Evolutionary conservation across 30 jellyfish, hydroid and myxozoan species (phyloP), one percentile per base, ranked within the genome.

Genomic region (Catostylus mosaicus): DNA sequence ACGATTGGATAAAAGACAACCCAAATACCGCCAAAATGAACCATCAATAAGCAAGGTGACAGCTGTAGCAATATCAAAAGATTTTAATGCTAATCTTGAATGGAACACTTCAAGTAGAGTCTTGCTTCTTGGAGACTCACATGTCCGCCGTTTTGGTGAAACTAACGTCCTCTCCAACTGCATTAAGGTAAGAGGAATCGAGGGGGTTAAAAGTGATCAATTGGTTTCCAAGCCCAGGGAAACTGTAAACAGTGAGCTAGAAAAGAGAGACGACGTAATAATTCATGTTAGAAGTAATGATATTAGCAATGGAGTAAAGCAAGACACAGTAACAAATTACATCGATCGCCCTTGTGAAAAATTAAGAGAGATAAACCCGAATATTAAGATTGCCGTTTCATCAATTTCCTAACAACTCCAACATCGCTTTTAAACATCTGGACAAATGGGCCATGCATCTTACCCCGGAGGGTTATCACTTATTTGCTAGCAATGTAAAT

Each of bases 381-480:
- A n/a, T n/a, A n/a, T n/a, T n/a, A n/a, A n/a, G n/a, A n/a, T n/a
- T n/a, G n/a, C n/a, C n/a, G n/a, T n/a, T n/a, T n/a, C n/a, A 5
- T 40, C 54, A 40, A 5, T 40, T 40, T 40, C 54, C 14, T 40
- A 40, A 40, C 54, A 40, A 40, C 19, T 0, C 67, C 19, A 52
- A 22, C 26, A 35, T 64, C 6, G 48, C 48, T 57, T 31, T 64
- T n/a, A 64, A 64, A 27, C 77, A 64, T 64, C 9, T 64, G n/a
- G 54, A 64, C 23, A 24, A 64, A 64, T 64, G 48, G 77, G 77
- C 59, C 56, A 64, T 64, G 77, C n/a, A 64, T 64, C 77, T 64
- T 27, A 64, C 77, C 54, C n/a, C 77, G 22, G 77, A 64, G 48
- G 77, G 77, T 24, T 64, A 52, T 52, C 46, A 8, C 75, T 62